These are phyloP conservation scores for Epistrophe eligans DNA, from an alignment of 2,888 invertebrate genomes.

Conservation along the genomic window DNA sequence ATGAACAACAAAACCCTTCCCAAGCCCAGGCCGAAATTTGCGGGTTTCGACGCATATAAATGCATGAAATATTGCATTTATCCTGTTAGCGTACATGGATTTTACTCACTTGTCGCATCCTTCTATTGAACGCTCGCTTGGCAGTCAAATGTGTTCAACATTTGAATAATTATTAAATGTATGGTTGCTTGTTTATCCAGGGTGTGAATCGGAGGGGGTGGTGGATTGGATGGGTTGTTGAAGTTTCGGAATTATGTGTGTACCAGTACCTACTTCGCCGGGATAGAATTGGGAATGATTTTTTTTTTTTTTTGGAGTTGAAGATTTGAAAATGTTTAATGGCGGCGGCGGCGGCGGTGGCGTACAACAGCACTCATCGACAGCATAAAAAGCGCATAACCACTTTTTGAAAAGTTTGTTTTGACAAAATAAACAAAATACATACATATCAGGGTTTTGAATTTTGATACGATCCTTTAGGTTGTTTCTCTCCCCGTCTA, in stretches of 20 bases:
- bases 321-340: slow-evolving; percentile 52
- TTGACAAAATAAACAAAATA: slow-evolving; percentile 73
- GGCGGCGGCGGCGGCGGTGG: not conserved
- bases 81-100: slow-evolving; percentile 37
- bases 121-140: not conserved
- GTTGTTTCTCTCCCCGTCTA: not conserved
- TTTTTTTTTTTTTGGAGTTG: slow-evolving; percentile 13
- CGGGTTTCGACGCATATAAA: slow-evolving; percentile 65
- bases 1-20: not conserved
- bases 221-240: not conserved
- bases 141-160: slow-evolving; percentile 46
- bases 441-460: slow-evolving; percentile 58
- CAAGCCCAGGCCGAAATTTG: slow-evolving; percentile 30
- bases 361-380: not conserved
- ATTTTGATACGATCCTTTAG: slow-evolving; percentile 54
- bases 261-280: not conserved
- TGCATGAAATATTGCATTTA: slow-evolving; percentile 73
- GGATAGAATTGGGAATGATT: not conserved
- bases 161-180: slow-evolving; percentile 72
- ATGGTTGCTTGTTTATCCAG: slow-evolving; percentile 53
- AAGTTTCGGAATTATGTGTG: slow-evolving; percentile 4
- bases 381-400: slow-evolving; percentile 66
- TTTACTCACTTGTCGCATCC: slow-evolving; percentile 34
- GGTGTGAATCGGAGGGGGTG: not conserved
- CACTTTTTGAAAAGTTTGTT: slow-evolving; percentile 72